These are phyloP conservation scores for Mastomys coucha DNA, from an alignment of 2,113 vertebrate genomes.

Conservation along the genomic window DNA sequence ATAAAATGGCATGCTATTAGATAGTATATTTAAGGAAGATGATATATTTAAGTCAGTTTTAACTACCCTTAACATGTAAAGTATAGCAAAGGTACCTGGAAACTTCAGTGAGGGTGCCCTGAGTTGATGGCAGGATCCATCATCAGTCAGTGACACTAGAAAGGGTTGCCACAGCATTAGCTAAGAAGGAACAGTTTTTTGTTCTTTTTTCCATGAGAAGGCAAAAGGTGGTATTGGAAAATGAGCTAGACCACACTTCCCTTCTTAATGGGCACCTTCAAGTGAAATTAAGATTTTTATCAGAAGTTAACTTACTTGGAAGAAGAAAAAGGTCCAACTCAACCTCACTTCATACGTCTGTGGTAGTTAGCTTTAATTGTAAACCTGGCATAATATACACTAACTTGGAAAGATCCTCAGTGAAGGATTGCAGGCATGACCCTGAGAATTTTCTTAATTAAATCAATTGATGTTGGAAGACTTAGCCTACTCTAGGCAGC, in stretches of 20 bases:
- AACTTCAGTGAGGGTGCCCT: rapidly evolving
- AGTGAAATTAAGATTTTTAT: not conserved
- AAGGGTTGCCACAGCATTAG: not conserved
- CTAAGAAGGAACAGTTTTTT: not conserved
- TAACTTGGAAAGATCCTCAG: not conserved
- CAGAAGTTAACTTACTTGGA: not conserved
- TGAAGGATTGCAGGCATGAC: not conserved
- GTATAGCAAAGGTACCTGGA: not conserved
- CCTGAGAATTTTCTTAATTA: not conserved
- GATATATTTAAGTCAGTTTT: not conserved
- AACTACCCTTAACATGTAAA: not conserved
- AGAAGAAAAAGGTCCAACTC: not conserved
- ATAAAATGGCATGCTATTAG: not conserved
- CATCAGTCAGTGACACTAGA: not conserved
- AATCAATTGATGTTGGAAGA: not conserved
- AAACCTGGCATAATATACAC: not conserved
- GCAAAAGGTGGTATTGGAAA: not conserved
- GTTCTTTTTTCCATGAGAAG: not conserved
- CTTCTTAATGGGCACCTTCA: not conserved
- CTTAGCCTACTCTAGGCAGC: not conserved
- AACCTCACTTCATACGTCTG: not conserved
- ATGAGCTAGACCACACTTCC: not conserved
- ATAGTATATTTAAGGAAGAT: not conserved
- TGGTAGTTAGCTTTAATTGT: not conserved
- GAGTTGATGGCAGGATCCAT: rapidly evolving